Evolutionary conservation across 1,140 invertebrate genomes (phyloP), one percentile per base, ranked within the genome.

Genomic region (Globodera rostochiensis): DNA sequence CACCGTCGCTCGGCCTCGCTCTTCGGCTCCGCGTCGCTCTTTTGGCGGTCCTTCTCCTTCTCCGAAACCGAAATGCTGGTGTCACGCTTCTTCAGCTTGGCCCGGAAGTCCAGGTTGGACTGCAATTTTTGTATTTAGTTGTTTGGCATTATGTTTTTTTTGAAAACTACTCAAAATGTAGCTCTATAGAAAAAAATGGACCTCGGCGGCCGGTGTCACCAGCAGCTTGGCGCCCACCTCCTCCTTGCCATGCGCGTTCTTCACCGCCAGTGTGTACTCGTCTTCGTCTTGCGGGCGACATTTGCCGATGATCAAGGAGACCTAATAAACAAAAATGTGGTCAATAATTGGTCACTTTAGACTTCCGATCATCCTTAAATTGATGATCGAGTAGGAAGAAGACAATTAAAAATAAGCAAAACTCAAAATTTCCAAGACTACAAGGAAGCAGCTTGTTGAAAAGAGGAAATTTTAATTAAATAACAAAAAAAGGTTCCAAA

Each of bases 211-310:
- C 15, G 77, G 66, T 1, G 77, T 78, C 21, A 78, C 77, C 49
- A 78, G 70, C 50, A 60, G 75, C 87, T 94, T 94, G 93, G 96
- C 96, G 89, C 97, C 95, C 80, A 95, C 95, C 0, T 94, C 94
- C 90, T 98, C 96, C 90, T 95, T 94, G 80, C 97, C 97, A 88
- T 97, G 94, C 78, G 94, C 93, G 90, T 98, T 98, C 88, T 94
- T 94, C 77, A 98, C 93, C 76, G 95, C 93, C 86, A 98, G 93
- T 90, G 94, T 95, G 91, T 98, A 99, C 90, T 95, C 95, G 53
- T 95, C 96, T 91, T 99, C 97, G 93, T 99, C 97, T 88, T 95
- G 95, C 15, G 95, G 94, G 90, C 97, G 96, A 83, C 95, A 93
- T 92, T 98, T 98, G 87, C 95, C 93, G 91, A 98, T 97, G 90